phyloP scores from a whole-genome alignment of 2,888 invertebrate genomes.

The Polietes domitor region DNA sequence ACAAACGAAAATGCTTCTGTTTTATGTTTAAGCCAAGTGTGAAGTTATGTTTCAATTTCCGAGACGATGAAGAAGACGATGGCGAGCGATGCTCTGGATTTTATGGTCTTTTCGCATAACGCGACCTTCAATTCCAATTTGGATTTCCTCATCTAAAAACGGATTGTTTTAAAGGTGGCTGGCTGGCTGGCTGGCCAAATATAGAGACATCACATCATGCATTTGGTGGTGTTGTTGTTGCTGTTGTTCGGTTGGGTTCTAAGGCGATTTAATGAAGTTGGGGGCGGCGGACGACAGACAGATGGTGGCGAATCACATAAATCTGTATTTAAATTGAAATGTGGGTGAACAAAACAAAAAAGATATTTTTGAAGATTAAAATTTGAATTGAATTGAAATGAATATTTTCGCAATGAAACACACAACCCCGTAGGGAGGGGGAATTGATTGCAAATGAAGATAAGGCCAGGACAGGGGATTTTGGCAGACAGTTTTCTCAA shows the following conservation, averaged over 20 bases:
- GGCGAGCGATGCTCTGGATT: conserved; percentile 20
- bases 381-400: neutral
- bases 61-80: too few relatives aligned
- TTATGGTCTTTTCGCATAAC: neutral
- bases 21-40: conserved; percentile 28
- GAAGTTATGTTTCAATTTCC: conserved; percentile 36
- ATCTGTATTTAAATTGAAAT: conserved; percentile 6
- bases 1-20: conserved; percentile 5
- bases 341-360: conserved; percentile 8
- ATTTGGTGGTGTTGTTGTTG: neutral
- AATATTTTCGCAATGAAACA: too few relatives aligned
- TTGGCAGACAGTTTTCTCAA: too few relatives aligned
- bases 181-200: neutral
- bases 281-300: neutral
- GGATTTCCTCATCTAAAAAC: conserved; percentile 22
- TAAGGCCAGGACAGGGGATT: too few relatives aligned
- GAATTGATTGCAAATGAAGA: too few relatives aligned
- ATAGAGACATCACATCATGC: conserved; percentile 6
- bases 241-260: neutral
- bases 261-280: too few relatives aligned
- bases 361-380: neutral
- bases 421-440: too few relatives aligned
- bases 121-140: conserved; percentile 21
- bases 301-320: neutral
- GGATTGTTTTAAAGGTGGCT: neutral